Evolutionary conservation across 2,888 invertebrate species (phyloP), one percentile per base, ranked within the genome.

Genomic region (Diaperis boleti): DNA sequence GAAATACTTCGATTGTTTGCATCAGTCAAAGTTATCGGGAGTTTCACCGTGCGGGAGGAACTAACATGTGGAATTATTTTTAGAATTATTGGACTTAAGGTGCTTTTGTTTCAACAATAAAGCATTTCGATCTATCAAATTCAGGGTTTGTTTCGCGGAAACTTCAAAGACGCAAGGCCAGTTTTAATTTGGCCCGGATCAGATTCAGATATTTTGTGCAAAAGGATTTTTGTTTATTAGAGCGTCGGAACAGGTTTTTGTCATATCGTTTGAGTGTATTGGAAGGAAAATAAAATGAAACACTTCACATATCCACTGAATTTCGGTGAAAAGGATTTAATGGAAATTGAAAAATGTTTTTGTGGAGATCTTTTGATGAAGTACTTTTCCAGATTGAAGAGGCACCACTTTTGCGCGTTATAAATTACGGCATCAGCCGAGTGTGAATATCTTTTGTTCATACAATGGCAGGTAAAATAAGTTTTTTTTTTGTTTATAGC

Each of bases 401-500:
- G 35, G 22, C 26, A 35, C 35, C 31, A 18, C 17, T 49, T 49
- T 49, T 26, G 26, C 29, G 13, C 7, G 45, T 45, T 29, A 26
- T 45, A 29, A 45, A 18, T 45, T 45, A 10, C 18, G 45, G 26
- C 20, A 45, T 45, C 20, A 45, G n/a, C 45, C 14, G 7, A 11
- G 22, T 45, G 45, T 45, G 29, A 45, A 45, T 26, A 14, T 45
- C 18, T 22, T 5, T 8, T 42, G 11, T 42, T 42, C 15, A 3
- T 31, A 17, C 5, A n/a, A 39, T 15, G 42, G 31, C 39, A 56
- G 56, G 56, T 56, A 44, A 13, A 56, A 45, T 45, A 59, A 31
- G n/a, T 49, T 33, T 33, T 10, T 20, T 52, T 61, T 62, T 57
- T 56, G 41, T 50, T 62, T 56, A 62, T 62, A 50, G 37, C 44